Percentiles rank a stretch among this genome's conserved stretches.
Evolutionary conservation across 1,140 invertebrate species (phyloP).

Genomic region (Sipha flava): DNA sequence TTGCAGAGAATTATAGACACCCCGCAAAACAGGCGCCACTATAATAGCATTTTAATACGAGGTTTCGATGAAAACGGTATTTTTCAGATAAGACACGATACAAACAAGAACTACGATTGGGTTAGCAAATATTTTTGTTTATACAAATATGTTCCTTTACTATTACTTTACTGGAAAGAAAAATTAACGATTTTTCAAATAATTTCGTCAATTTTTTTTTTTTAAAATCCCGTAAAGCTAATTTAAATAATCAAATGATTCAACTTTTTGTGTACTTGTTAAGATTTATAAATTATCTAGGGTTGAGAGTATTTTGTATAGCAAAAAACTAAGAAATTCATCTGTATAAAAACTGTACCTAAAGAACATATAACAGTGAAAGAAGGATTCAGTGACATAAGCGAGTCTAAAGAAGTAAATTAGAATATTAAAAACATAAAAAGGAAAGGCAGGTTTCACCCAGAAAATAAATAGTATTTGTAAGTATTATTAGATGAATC

Average conservation of each 20-base stretch:
- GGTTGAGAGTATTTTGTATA: too few relatives aligned
- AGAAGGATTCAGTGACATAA: too few relatives aligned
- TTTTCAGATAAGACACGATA: neutral
- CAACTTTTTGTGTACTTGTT: neutral
- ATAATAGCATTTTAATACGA: neutral
- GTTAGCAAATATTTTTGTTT: neutral
- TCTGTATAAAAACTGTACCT: too few relatives aligned
- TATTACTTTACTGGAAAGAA: neutral
- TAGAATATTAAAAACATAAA: neutral
- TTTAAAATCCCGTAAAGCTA: too few relatives aligned
- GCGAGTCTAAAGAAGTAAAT: neutral
- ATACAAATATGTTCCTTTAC: neutral
- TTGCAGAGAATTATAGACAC: neutral
- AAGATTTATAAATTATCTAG: too few relatives aligned
- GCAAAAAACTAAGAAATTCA: too few relatives aligned
- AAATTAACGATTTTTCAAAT: neutral
- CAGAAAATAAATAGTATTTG: neutral
- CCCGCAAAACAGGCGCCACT: conserved; percentile 6
- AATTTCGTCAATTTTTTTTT: too few relatives aligned
- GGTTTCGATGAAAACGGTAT: neutral
- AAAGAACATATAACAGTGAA: too few relatives aligned
- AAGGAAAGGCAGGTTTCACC: neutral
- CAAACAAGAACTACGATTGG: neutral
- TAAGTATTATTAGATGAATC: too few relatives aligned
- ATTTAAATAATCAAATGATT: too few relatives aligned